Evolutionary conservation across 1,140 invertebrate species (phyloP).

Genomic region (Bombus ignitus): DNA sequence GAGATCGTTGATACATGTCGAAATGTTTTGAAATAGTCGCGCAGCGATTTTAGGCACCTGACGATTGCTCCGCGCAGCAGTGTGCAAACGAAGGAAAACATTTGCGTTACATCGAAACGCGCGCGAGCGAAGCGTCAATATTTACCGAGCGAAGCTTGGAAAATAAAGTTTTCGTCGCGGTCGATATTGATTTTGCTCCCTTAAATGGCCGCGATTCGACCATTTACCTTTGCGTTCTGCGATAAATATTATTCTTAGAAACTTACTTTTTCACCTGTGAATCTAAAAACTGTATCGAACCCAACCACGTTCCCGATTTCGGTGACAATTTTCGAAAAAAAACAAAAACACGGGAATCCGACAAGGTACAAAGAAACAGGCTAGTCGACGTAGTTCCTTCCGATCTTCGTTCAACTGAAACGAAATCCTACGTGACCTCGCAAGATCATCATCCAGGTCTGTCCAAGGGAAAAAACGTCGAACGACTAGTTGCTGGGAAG

Average conservation of each 20-base stretch:
- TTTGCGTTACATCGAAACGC: conserved; percentile 17
- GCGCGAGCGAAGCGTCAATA: not conserved
- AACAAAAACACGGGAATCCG: not conserved
- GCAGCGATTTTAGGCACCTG: no score
- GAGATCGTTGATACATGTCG: not conserved
- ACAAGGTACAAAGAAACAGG: no score
- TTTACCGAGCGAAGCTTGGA: conserved; percentile 11
- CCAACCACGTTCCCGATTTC: not conserved
- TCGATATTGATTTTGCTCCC: conserved; percentile 24
- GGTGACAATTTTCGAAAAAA: not conserved
- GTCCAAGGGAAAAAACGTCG: not conserved
- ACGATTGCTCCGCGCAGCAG: not conserved
- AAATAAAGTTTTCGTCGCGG: conserved; percentile 33
- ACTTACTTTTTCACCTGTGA: not conserved
- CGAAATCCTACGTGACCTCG: conserved; percentile 17
- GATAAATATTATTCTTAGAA: conserved; percentile 20
- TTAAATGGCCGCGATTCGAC: not conserved
- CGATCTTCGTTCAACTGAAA: not conserved
- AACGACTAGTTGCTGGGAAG: not conserved
- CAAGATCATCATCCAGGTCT: not conserved
- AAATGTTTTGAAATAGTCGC: not conserved
- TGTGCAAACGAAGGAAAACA: conserved; percentile 9
- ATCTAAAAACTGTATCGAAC: not conserved
- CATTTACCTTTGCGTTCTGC: not conserved
- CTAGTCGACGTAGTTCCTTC: not conserved